Base-by-base conservation (phyloP, 2,888 invertebrate genomes). In the Alitta virens region DNA sequence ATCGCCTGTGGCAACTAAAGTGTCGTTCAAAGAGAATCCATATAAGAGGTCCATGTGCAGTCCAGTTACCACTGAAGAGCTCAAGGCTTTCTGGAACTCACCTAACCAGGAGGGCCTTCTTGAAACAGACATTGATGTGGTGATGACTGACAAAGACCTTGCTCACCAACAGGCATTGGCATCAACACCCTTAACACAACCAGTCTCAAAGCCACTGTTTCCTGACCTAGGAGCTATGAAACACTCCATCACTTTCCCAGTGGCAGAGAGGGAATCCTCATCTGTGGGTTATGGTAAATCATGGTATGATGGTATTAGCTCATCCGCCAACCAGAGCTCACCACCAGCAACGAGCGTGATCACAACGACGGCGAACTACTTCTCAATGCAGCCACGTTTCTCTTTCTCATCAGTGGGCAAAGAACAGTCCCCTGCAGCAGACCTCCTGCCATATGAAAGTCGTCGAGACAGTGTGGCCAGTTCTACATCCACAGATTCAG, bases 41-140 rank as follows among this genome's bases (percentile, higher is more conserved):
- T 60, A 65, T 46, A 67, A 65, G 50, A 23, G 68, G 38, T 65
- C 63, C 9, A 49, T 68, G 56, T 68, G 68, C 51, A 59, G 60
- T 9, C 67, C 68, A 14, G 67, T 68, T 2, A 58, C 65, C 2
- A 56, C 51, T 0, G 51, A 62, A 9, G 68, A 68, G 26, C 59
- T 68, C 12, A 40, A 52, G n/a, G 52, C 62, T 18, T 62, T 59
- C 38, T 51, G 51, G 24, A 58, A 25, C 14, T 61, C 55, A 51
- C 12, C 25, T 49, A 49, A 49, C 49, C 46, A 26, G 27, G 42
- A 43, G 26, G 57, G 43, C 26, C 46, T 26, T 18, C 27, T 49
- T 5, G 42, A 23, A 27, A 43, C 57, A 26, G 26, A 42, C n/a
- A 43, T 23, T 25, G 57, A 57, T 42, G 43, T 49, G 18, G 42